A percentile compares a stretch with the other conserved stretches of the same genome.
These are phyloP conservation scores for Aphrocallistes beatrix DNA, from an alignment of 37 sponge, comb jelly and placozoan genomes.

Conservation along the genomic window DNA sequence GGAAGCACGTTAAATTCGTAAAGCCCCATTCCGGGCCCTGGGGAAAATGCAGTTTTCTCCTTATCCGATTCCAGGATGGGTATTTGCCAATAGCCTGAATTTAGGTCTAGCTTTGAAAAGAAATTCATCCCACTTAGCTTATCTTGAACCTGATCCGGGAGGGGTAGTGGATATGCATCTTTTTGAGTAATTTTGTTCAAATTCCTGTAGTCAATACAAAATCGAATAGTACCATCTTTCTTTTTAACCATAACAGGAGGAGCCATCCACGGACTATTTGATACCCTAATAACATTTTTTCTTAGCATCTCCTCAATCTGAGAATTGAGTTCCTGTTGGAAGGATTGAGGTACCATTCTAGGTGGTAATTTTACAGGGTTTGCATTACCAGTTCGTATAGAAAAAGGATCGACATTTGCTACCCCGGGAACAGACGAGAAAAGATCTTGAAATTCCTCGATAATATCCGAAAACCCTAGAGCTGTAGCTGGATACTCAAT, in stretches of 20 bases:
- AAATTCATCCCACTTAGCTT: not conserved
- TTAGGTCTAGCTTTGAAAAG: not conserved
- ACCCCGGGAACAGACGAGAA: not conserved
- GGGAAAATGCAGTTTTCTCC: slow-evolving; percentile 13
- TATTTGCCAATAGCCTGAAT: not conserved
- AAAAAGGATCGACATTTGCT: not conserved
- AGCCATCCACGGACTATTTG: not conserved
- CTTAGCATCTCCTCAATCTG: slow-evolving; percentile 17
- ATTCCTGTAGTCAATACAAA: not conserved
- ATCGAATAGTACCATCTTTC: not conserved
- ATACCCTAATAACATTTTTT: not conserved
- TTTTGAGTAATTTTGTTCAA: not conserved
- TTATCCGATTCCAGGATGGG: not conserved
- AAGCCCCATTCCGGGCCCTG: too few species aligned
- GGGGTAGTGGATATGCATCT: slow-evolving; percentile 18
- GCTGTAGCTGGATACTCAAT: not conserved
- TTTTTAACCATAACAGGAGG: not conserved
- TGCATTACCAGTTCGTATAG: not conserved
- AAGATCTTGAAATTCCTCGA: not conserved
- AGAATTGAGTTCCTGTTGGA: not conserved
- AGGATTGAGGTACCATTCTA: not conserved
- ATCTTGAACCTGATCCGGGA: not conserved
- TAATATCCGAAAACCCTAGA: not conserved
- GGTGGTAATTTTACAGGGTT: not conserved
- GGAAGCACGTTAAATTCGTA: too few species aligned